Base-by-base conservation (phyloP, 2,888 invertebrate genomes). In the Ophion slaviceki region DNA sequence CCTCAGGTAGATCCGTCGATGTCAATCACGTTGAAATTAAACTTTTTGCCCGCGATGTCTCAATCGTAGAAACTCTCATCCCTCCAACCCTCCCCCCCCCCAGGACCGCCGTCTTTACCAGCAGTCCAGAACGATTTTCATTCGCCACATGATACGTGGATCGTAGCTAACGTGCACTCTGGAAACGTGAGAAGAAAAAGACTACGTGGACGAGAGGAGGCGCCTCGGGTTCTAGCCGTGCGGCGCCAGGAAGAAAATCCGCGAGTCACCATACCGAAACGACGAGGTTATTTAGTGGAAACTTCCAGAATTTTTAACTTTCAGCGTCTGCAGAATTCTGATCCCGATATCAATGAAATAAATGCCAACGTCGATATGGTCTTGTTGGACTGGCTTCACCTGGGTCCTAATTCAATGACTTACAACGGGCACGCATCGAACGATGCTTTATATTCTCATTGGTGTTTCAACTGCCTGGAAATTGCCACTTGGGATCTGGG, bases 191-290 rank as follows among this genome's bases (percentile, higher is more conserved):
- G 40, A 66, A 32, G 3, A 59, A 57, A 77, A 68, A 77, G 67
- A 61, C 2, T 17, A 3, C 17, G 32, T 2, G 36, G 36, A 57
- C 40, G 36, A 70, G 32, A n/a, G n/a, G n/a, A 71, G 64, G 80
- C 71, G 72, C 66, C 80, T 66, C 61, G 40, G 17, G 47, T 36
- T 59, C 59, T 62, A 57, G 72, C 72, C 72, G 57, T 45, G 36
- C 32, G 82, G 79, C 82, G 85, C 82, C 85, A 28, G 14, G n/a
- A 57, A 17, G 14, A 40, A 82, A 79, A 79, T 75, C 74, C 82
- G 36, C 83, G 70, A 79, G 85, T 85, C 82, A 72, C 68, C 59
- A 11, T 24, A 83, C 67, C 62, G 53, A 45, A 71, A 47, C 68
- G 53, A 62, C 78, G 47, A 68, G 24, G 47, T 61, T 67, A 78